These are phyloP conservation scores for Nomada fabriciana DNA, from an alignment of 2,888 invertebrate genomes.

Conservation along the genomic window DNA sequence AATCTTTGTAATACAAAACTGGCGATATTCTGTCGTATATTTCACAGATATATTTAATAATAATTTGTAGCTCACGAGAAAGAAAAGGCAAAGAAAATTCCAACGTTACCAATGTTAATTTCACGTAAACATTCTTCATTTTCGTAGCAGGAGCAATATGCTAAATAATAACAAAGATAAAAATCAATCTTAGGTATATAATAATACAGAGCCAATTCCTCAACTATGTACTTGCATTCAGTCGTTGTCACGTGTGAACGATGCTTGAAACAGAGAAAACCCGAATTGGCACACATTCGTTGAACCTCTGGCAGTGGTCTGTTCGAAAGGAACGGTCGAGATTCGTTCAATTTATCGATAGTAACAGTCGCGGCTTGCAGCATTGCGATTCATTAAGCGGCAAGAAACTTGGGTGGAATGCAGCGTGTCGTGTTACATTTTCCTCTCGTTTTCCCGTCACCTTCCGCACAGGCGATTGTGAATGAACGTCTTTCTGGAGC, in stretches of 20 bases:
- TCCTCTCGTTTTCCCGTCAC: constrained; percentile 46
- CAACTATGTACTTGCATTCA: not conserved
- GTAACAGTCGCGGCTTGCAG: constrained; percentile 11
- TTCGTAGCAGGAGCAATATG: too few relatives aligned
- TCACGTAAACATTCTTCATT: not conserved
- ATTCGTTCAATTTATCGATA: constrained; percentile 28
- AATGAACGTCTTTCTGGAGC: constrained; percentile 52
- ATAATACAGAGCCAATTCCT: too few relatives aligned
- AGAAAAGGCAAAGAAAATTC: not conserved
- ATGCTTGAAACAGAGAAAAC: constrained; percentile 29
- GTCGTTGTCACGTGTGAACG: constrained; percentile 35
- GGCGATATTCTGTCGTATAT: not conserved
- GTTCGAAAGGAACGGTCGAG: constrained; percentile 22
- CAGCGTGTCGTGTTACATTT: constrained; percentile 40
- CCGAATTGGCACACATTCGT: constrained; percentile 7
- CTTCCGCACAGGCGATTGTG: constrained; percentile 28
- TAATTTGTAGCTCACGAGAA: too few relatives aligned
- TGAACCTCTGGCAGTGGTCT: not conserved
- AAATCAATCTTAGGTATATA: too few relatives aligned
- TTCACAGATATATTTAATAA: not conserved
- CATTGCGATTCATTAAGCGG: constrained; percentile 25
- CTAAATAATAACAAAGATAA: too few relatives aligned
- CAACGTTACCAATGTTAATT: not conserved
- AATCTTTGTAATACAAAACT: not conserved
- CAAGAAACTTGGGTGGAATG: constrained; percentile 43